Conservation (phyloP, 1,140 invertebrate genomes). For the Grapholita molesta region DNA sequence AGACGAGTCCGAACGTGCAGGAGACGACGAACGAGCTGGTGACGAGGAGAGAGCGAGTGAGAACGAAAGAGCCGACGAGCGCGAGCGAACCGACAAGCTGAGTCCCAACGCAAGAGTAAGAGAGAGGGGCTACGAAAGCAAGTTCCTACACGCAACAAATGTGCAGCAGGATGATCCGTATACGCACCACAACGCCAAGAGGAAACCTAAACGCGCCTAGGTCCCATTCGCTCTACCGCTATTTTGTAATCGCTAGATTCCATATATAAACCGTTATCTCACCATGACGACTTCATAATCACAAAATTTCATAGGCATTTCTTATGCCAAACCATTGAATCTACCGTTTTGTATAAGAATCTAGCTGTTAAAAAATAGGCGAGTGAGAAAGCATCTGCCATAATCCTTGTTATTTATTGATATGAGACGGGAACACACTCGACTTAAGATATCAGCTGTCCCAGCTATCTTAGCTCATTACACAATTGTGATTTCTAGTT, state of each 20-base stretch:
- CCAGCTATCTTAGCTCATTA: background rate
- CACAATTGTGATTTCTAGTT: slow-evolving; percentile 12
- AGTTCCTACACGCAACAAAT: slow-evolving; percentile 51
- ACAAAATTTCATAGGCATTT: too few species aligned
- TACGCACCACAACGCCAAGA: slow-evolving; percentile 14
- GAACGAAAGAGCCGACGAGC: slow-evolving; percentile 41
- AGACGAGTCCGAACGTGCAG: slow-evolving; percentile 33
- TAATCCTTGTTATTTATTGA: slow-evolving; percentile 63
- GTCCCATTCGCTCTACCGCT: background rate
- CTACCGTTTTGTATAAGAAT: background rate
- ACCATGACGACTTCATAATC: too few species aligned
- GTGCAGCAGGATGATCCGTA: slow-evolving; percentile 48
- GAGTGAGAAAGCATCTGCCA: slow-evolving; percentile 50
- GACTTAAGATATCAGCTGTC: background rate
- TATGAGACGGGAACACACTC: background rate
- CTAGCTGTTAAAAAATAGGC: background rate
- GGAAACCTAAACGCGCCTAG: background rate
- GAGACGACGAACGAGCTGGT: slow-evolving; percentile 38
- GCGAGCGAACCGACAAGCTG: slow-evolving; percentile 50
- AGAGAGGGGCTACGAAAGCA: slow-evolving; percentile 54
- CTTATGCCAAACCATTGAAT: too few species aligned
- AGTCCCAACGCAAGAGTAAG: slow-evolving; percentile 55
- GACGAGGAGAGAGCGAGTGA: slow-evolving; percentile 40
- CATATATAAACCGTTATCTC: too few species aligned
- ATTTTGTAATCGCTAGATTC: background rate